Evolutionary conservation across 2,797 vertebrate species (phyloP).

Genomic region (Protonibea diacanthus): DNA sequence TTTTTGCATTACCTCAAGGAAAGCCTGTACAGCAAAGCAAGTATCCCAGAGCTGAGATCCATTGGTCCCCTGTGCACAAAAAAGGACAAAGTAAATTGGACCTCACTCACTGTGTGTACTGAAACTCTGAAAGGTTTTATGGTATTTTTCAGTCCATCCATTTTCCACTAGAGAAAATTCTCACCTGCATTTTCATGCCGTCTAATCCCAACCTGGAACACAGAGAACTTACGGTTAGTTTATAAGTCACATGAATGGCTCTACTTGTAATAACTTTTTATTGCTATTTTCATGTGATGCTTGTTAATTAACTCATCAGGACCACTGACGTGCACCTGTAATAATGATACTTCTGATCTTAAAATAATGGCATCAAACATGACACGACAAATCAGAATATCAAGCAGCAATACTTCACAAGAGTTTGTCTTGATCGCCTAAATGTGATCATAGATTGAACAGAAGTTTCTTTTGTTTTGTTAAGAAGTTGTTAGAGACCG

Average conservation of each 20-base stretch:
- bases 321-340: no score
- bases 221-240: constrained; percentile 36
- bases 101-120: no score
- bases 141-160: background rate
- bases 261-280: no score
- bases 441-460: background rate
- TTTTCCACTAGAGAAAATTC: constrained; percentile 2
- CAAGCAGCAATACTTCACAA: background rate
- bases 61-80: constrained; percentile 91
- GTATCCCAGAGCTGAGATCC: constrained; percentile 99
- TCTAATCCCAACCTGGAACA: constrained; percentile 92
- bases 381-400: background rate
- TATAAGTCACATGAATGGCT: background rate
- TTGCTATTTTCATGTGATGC: no score
- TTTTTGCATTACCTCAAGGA: constrained; percentile 89
- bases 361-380: no score
- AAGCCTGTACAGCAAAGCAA: constrained; percentile 93
- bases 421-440: background rate
- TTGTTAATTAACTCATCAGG: no score
- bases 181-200: constrained; percentile 98
- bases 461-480: background rate
- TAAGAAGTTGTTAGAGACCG: background rate
- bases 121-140: background rate
- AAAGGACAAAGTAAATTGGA: background rate
- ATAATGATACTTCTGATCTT: no score